Conservation (phyloP, 2,113 vertebrate species). For the Semnornis frantzii region DNA sequence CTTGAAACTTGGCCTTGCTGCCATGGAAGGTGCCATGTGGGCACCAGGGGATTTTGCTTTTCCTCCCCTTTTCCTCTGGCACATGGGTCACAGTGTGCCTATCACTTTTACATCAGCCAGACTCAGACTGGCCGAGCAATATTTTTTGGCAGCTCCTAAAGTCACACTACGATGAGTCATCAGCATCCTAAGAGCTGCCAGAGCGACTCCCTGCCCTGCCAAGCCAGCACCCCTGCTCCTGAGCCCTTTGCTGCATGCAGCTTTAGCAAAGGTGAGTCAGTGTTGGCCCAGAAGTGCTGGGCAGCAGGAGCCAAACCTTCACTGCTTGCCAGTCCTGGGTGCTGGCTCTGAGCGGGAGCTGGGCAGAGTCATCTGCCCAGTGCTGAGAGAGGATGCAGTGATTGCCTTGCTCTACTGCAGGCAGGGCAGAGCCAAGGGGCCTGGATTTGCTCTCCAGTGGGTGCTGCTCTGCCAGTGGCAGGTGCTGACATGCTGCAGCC, state of each 20-base stretch:
- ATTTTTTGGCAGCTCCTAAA: constrained; percentile 25
- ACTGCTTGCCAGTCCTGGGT: not conserved
- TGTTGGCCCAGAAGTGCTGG: not conserved
- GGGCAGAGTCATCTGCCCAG: not conserved
- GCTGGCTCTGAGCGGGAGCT: not conserved
- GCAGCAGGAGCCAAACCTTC: not conserved
- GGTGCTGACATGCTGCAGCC: not conserved
- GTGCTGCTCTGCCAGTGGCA: not conserved
- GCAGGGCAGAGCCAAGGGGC: not conserved
- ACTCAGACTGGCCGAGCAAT: not conserved
- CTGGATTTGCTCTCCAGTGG: not conserved
- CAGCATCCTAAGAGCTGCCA: constrained; percentile 21
- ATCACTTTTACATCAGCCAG: constrained; percentile 16
- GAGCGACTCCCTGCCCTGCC: not conserved
- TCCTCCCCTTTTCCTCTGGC: not conserved
- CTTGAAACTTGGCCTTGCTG: not conserved
- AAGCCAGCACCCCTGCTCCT: constrained; percentile 53
- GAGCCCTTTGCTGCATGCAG: constrained; percentile 55
- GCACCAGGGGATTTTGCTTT: not conserved
- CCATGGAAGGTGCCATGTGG: not conserved
- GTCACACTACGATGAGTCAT: constrained; percentile 40
- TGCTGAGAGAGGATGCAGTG: not conserved
- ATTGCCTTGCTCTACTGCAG: not conserved
- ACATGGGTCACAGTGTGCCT: not conserved
- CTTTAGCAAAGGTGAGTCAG: constrained; percentile 55